These are phyloP conservation scores for Trichomycterus rosablanca DNA, from an alignment of 2,113 vertebrate species.

Conservation along the genomic window DNA sequence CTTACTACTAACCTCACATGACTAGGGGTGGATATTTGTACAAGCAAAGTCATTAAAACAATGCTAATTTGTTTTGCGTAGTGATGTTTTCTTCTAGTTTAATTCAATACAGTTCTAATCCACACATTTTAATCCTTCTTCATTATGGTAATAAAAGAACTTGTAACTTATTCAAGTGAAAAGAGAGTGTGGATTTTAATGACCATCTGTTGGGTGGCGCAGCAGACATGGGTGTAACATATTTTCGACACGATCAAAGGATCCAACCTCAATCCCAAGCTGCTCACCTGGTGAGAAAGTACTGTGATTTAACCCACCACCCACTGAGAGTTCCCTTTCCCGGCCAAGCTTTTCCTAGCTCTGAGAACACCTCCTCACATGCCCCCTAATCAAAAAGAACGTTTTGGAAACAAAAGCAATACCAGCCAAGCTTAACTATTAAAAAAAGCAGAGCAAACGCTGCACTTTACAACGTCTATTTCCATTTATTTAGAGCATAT, in stretches of 20 bases:
- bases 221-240: neutral
- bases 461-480: too few species aligned
- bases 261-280: slow-evolving; percentile 24
- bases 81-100: too few species aligned
- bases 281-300: slow-evolving; percentile 50
- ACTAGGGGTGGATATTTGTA: too few species aligned
- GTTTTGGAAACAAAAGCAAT: too few species aligned
- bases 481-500: too few species aligned
- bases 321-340: slow-evolving; percentile 53
- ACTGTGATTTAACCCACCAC: slow-evolving; percentile 54
- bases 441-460: too few species aligned
- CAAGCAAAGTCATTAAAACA: too few species aligned
- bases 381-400: neutral
- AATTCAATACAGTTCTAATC: too few species aligned
- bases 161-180: neutral
- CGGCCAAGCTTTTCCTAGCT: slow-evolving; percentile 31
- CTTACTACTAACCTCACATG: too few species aligned
- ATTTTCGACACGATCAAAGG: neutral
- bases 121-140: too few species aligned
- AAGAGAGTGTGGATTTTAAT: neutral
- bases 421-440: too few species aligned
- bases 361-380: neutral
- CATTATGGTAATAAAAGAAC: neutral
- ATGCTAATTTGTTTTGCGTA: too few species aligned
- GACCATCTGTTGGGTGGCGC: neutral